Conservation (phyloP, 2,113 vertebrate species). For the Scortum barcoo region DNA sequence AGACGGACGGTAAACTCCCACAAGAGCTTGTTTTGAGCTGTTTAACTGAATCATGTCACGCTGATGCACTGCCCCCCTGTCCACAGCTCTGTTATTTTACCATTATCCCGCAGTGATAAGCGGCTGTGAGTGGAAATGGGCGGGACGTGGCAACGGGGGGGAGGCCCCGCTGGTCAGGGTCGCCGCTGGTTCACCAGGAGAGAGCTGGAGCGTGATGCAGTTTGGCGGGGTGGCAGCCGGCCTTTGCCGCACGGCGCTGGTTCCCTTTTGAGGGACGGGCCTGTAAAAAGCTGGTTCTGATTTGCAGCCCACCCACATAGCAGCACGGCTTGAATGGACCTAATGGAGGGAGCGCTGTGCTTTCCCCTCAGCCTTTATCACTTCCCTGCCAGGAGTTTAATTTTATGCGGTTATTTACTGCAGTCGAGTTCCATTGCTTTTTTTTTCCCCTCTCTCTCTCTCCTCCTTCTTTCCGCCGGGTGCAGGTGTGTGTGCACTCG, state of each 20-base stretch:
- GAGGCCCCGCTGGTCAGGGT: slow-evolving; percentile 52
- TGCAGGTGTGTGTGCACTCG: slow-evolving; percentile 79
- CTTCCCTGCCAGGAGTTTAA: slow-evolving; percentile 68
- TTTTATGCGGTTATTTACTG: slow-evolving; percentile 79
- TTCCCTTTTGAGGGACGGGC: slow-evolving; percentile 46
- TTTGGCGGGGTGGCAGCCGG: slow-evolving; percentile 55
- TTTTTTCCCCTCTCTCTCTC: neutral
- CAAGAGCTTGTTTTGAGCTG: slow-evolving; percentile 37
- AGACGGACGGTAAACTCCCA: slow-evolving; percentile 37
- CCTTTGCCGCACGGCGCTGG: slow-evolving; percentile 55
- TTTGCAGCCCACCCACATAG: slow-evolving; percentile 82
- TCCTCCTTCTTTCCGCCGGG: slow-evolving; percentile 25
- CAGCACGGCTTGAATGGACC: slow-evolving; percentile 55
- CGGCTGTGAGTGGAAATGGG: slow-evolving; percentile 50
- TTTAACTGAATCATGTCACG: slow-evolving; percentile 40
- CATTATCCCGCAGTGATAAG: slow-evolving; percentile 55
- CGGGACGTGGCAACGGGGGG: slow-evolving; percentile 52
- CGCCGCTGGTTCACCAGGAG: slow-evolving; percentile 47
- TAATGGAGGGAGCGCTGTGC: slow-evolving; percentile 57
- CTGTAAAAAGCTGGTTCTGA: slow-evolving; percentile 74
- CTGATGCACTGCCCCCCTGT: slow-evolving; percentile 18
- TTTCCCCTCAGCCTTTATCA: slow-evolving; percentile 62
- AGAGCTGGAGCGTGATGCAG: slow-evolving; percentile 33
- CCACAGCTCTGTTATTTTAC: slow-evolving; percentile 56
- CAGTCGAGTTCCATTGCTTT: slow-evolving; percentile 53